Evolutionary conservation across 2,113 vertebrate genomes (phyloP).

Genomic region (Haemorhous mexicanus): DNA sequence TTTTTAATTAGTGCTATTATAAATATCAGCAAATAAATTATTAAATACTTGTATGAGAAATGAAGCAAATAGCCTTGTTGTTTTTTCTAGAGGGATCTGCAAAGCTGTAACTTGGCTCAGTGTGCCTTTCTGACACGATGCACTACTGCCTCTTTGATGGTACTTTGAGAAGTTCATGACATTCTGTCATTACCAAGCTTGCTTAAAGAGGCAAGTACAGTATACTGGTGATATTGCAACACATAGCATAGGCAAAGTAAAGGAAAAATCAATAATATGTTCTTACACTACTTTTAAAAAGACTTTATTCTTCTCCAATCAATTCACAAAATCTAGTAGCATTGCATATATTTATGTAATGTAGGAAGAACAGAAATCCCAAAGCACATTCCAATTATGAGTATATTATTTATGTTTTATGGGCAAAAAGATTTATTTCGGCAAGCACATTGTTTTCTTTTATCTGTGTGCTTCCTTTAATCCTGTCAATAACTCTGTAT

Average conservation of each 20-base stretch:
- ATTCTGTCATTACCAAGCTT: background rate
- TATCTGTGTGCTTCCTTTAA: constrained; percentile 44
- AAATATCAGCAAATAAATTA: background rate
- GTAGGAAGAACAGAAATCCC: background rate
- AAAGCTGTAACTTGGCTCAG: background rate
- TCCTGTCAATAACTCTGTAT: constrained; percentile 48
- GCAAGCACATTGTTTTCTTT: constrained; percentile 48
- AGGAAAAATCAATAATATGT: background rate
- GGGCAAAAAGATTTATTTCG: constrained; percentile 28
- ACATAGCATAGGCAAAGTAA: background rate
- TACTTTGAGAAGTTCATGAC: background rate
- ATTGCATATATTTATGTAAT: background rate
- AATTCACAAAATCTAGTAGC: background rate
- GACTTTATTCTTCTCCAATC: background rate
- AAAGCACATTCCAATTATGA: constrained; percentile 37
- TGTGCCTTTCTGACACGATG: background rate
- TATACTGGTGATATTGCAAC: background rate
- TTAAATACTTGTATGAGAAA: background rate
- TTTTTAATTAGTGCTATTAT: background rate
- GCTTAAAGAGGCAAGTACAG: background rate
- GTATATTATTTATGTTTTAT: constrained; percentile 53
- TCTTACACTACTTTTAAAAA: background rate
- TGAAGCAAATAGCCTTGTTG: background rate
- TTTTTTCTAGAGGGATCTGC: background rate
- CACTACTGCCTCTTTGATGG: background rate